Conservation (phyloP, 2,797 vertebrate genomes). For the Clarias laeviceps region DNA sequence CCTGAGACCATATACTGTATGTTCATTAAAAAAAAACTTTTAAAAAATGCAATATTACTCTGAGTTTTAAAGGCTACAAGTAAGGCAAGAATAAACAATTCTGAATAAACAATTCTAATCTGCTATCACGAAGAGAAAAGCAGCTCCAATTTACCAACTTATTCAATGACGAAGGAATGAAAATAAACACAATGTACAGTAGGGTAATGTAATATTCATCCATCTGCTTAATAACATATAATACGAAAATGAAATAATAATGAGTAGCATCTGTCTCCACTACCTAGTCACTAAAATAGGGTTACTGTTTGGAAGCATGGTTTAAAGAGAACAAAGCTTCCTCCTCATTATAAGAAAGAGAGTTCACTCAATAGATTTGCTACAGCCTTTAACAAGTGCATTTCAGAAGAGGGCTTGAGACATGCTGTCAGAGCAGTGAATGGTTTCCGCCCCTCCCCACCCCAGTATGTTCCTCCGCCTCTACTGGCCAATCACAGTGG, state of each 20-base stretch:
- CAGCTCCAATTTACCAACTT: not conserved
- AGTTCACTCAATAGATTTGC: not conserved
- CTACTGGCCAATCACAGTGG: constrained; percentile 26
- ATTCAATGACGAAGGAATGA: not conserved
- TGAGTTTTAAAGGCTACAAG: not conserved
- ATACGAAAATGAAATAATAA: not conserved
- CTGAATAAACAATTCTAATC: not conserved
- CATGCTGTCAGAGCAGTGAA: constrained; percentile 7
- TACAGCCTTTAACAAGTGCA: not conserved
- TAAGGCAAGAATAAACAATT: not conserved
- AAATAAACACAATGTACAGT: not conserved
- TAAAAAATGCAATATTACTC: too few relatives aligned
- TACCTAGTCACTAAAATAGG: not conserved
- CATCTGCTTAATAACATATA: not conserved
- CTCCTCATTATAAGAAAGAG: not conserved
- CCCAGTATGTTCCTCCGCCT: constrained; percentile 18
- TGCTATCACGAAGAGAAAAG: not conserved
- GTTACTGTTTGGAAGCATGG: not conserved
- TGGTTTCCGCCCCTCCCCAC: constrained; percentile 5
- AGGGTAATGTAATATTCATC: not conserved
- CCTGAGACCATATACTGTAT: too few relatives aligned
- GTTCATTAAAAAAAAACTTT: too few relatives aligned
- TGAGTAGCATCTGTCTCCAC: not conserved
- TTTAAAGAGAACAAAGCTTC: not conserved
- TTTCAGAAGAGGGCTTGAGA: constrained; percentile 2